Evolutionary conservation across 2,888 invertebrate species (phyloP).

Genomic region (Leptopterna dolabrata): DNA sequence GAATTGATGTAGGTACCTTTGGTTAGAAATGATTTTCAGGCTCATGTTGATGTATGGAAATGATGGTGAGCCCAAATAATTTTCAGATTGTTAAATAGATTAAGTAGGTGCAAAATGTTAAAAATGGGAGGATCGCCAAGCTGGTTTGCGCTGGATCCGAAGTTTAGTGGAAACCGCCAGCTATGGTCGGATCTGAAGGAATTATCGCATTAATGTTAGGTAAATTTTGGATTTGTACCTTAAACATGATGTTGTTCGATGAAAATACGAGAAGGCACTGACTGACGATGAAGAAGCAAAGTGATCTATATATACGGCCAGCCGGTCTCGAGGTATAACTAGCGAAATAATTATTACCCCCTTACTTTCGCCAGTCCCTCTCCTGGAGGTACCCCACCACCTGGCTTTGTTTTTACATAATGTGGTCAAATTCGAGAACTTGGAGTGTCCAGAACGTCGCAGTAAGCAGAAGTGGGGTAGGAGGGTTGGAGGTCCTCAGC

Average conservation of each 20-base stretch:
- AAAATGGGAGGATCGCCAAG: too few species aligned
- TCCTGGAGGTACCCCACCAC: background rate
- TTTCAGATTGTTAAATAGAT: too few species aligned
- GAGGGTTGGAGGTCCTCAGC: background rate
- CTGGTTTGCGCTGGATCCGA: too few species aligned
- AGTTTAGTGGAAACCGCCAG: too few species aligned
- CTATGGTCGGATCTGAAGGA: background rate
- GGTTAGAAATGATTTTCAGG: too few species aligned
- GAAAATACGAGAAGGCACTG: slow-evolving; percentile 12
- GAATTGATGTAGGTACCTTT: too few species aligned
- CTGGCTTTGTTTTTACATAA: background rate
- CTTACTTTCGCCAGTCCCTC: background rate
- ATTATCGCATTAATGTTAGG: background rate
- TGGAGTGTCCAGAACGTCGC: background rate
- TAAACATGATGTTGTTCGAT: slow-evolving; percentile 27
- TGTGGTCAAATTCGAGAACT: background rate
- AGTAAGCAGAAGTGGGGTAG: background rate
- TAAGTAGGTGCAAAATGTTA: too few species aligned
- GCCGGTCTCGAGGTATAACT: slow-evolving; percentile 3
- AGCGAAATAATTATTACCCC: slow-evolving; percentile 11
- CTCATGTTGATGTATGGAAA: too few species aligned
- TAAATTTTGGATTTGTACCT: background rate
- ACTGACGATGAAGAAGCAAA: background rate
- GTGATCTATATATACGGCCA: slow-evolving; percentile 14
- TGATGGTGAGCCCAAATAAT: too few species aligned